Evolutionary conservation across 2,113 vertebrate species (phyloP).

Genomic region (Entomyzon cyanotis): DNA sequence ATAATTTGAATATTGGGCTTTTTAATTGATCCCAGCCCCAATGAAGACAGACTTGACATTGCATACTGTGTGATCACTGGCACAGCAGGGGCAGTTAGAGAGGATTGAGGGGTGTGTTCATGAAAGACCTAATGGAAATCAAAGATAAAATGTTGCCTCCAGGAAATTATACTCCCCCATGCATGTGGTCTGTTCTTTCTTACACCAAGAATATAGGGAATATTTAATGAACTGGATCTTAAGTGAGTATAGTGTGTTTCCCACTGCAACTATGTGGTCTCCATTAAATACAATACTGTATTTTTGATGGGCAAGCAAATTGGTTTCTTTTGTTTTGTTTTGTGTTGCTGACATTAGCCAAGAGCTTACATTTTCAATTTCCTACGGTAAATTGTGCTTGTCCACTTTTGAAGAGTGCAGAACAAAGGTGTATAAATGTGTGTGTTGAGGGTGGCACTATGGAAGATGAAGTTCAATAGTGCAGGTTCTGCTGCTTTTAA

Average conservation of each 20-base stretch:
- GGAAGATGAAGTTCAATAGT: slow-evolving; percentile 48
- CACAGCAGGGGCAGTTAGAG: slow-evolving; percentile 14
- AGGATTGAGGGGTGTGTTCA: neutral
- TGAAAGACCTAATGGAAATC: slow-evolving; percentile 40
- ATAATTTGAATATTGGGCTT: neutral
- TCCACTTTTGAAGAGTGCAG: slow-evolving; percentile 15
- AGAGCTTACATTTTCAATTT: slow-evolving; percentile 51
- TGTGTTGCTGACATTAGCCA: slow-evolving; percentile 27
- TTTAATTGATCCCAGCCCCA: slow-evolving; percentile 7
- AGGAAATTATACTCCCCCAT: neutral
- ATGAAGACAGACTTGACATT: neutral
- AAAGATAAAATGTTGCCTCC: slow-evolving; percentile 40
- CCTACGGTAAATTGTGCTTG: slow-evolving; percentile 37
- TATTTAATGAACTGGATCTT: slow-evolving; percentile 23
- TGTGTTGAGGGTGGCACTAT: neutral
- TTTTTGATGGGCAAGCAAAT: slow-evolving; percentile 10
- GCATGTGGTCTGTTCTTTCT: neutral
- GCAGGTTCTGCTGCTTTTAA: neutral
- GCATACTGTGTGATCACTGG: neutral
- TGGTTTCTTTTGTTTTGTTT: neutral
- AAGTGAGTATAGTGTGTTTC: neutral
- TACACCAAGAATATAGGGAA: neutral
- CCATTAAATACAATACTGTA: neutral
- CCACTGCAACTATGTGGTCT: neutral
- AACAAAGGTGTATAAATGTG: neutral